A percentile compares a stretch with the other conserved stretches of the same genome.
Evolutionary conservation across 2,888 invertebrate species (phyloP).

Genomic region (Lithosia quadra): DNA sequence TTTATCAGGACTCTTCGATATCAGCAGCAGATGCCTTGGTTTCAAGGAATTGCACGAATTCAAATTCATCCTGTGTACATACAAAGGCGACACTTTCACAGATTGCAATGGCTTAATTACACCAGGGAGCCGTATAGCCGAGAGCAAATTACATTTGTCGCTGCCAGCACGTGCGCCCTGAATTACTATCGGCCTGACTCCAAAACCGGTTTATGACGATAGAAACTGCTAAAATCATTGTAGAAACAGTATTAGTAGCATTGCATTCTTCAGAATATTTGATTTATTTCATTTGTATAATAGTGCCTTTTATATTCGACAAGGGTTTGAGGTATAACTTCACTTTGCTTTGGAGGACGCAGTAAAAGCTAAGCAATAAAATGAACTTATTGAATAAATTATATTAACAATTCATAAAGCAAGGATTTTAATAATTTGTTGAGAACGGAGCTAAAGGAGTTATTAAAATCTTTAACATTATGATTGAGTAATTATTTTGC

Average conservation of each 20-base stretch:
- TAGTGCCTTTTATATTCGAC: neutral
- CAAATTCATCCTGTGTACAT: slow-evolving; percentile 7
- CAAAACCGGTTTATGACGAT: slow-evolving; percentile 54
- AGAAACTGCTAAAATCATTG: slow-evolving; percentile 47
- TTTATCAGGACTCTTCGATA: neutral
- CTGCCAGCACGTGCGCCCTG: slow-evolving; percentile 57
- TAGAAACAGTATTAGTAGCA: slow-evolving; percentile 1
- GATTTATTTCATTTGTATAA: neutral
- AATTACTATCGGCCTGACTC: slow-evolving; percentile 55
- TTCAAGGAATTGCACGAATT: neutral
- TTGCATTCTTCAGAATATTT: neutral
- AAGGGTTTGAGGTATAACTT: neutral
- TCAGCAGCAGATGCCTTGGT: neutral
- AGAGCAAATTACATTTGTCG: slow-evolving; percentile 56
- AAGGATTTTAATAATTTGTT: neutral
- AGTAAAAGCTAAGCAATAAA: slow-evolving; percentile 4
- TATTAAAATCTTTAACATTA: neutral
- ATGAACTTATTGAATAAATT: slow-evolving; percentile 1
- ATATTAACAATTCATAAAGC: neutral
- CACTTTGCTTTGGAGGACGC: neutral
- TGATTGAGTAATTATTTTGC: neutral
- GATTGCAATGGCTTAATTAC: slow-evolving; percentile 37
- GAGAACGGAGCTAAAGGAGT: neutral
- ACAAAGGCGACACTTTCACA: slow-evolving; percentile 17
- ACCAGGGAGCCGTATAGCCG: slow-evolving; percentile 39